phyloP scores from a whole-genome alignment of 2,888 invertebrate species.

The Cacoxenus indagator region DNA sequence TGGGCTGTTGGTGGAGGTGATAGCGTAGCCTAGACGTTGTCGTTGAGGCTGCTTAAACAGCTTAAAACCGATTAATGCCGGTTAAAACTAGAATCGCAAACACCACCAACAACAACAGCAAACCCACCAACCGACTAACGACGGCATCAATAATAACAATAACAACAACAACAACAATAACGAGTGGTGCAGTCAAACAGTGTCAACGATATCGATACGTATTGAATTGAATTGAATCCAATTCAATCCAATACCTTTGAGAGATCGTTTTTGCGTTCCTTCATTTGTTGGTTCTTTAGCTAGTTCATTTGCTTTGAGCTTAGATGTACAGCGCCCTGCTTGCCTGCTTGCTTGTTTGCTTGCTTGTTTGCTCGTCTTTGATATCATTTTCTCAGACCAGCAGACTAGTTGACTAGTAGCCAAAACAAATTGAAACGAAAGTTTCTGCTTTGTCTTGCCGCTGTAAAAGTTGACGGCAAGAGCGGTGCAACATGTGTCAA shows the following conservation, averaged over 20 bases:
- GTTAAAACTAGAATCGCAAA: constrained; percentile 54
- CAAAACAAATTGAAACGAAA: too few relatives aligned
- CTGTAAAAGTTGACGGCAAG: too few relatives aligned
- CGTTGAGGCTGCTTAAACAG: constrained; percentile 33
- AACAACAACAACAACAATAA: neutral
- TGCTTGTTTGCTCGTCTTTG: too few relatives aligned
- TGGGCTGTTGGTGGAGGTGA: neutral
- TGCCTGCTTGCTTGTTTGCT: too few relatives aligned
- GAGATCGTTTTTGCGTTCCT: neutral
- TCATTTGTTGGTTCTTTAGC: neutral
- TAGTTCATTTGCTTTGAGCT: neutral
- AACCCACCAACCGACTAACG: too few relatives aligned
- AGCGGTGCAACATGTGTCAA: too few relatives aligned
- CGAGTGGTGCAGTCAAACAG: neutral
- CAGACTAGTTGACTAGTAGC: too few relatives aligned
- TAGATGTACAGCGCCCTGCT: neutral
- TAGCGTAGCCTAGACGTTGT: neutral
- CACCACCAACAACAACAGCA: neutral
- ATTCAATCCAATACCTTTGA: neutral
- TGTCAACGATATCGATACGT: neutral
- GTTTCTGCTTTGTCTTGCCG: too few relatives aligned
- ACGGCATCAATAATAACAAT: neutral
- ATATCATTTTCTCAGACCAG: too few relatives aligned
- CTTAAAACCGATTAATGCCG: constrained; percentile 51
- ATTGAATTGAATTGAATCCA: constrained; percentile 13